A percentile compares a stretch with the other conserved stretches of the same genome.
These are phyloP conservation scores for Phylloscopus collybita DNA, from an alignment of 2,797 vertebrate genomes.

Conservation along the genomic window DNA sequence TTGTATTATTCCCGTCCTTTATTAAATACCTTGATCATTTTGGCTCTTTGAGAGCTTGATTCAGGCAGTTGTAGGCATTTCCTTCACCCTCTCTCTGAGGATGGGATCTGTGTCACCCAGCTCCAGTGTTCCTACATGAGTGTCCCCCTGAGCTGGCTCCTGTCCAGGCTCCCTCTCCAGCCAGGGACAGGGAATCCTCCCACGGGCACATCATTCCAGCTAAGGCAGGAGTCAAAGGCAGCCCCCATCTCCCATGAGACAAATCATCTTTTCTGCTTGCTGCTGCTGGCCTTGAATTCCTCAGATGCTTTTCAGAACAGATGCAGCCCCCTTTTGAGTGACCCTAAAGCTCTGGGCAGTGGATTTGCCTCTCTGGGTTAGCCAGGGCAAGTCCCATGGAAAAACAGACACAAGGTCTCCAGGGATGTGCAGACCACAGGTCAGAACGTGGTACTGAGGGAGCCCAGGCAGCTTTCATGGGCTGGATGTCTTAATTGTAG, in stretches of 20 bases:
- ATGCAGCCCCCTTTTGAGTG: neutral
- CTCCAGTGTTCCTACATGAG: rapidly evolving
- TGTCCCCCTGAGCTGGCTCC: neutral
- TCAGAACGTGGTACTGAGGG: neutral
- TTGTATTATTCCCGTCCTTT: rapidly evolving
- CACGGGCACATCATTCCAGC: neutral
- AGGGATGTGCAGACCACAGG: neutral
- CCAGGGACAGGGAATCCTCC: neutral
- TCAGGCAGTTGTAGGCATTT: neutral
- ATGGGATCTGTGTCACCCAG: neutral
- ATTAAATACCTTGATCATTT: neutral
- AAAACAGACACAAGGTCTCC: neutral
- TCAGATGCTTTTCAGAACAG: neutral
- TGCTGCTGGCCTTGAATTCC: neutral
- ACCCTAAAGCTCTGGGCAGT: neutral
- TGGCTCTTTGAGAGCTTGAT: neutral
- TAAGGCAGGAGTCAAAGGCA: neutral
- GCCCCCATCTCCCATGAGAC: neutral
- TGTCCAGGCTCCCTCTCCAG: neutral
- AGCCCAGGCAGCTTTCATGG: neutral
- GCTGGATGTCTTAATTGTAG: neutral
- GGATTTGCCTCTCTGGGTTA: neutral
- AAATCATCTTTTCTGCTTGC: neutral
- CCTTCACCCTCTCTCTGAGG: neutral
- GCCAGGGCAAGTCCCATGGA: neutral